phyloP scores from a whole-genome alignment of 2,113 vertebrate genomes.

The Ammodramus savannarum region DNA sequence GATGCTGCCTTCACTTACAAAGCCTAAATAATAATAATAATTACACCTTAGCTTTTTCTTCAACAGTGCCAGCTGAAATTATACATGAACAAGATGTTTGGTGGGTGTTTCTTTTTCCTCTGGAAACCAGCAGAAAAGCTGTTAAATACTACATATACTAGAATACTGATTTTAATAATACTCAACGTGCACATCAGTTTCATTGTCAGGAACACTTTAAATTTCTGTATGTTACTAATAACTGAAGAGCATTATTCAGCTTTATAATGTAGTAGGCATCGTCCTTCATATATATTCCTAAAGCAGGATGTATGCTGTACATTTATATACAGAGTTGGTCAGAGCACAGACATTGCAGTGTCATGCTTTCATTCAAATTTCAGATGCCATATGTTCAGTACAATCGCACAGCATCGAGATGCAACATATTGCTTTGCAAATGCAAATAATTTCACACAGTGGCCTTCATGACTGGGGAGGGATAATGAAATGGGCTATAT shows the following conservation, averaged over 20 bases:
- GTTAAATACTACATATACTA: conserved; percentile 69
- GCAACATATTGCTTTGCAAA: conserved; percentile 78
- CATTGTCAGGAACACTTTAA: conserved; percentile 62
- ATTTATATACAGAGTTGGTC: conserved; percentile 69
- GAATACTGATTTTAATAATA: conserved; percentile 62
- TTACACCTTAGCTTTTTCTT: conserved; percentile 61
- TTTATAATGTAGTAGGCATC: conserved; percentile 54
- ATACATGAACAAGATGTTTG: conserved; percentile 61
- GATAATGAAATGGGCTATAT: conserved; percentile 61
- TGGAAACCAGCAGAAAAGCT: conserved; percentile 67
- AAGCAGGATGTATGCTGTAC: conserved; percentile 73
- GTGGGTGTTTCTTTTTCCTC: not conserved
- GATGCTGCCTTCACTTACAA: conserved; percentile 56
- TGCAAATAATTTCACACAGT: conserved; percentile 68
- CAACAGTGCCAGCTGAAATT: conserved; percentile 61
- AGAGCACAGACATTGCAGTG: conserved; percentile 71
- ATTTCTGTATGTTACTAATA: conserved; percentile 62
- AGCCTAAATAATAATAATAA: conserved; percentile 54
- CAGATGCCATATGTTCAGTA: conserved; percentile 66
- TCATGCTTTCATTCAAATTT: conserved; percentile 81
- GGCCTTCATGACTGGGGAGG: conserved; percentile 59
- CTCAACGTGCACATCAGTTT: conserved; percentile 73
- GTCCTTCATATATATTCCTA: conserved; percentile 63
- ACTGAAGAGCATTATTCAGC: conserved; percentile 38
- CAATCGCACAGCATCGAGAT: conserved; percentile 74